Conservation (phyloP, 2,888 invertebrate species). For the Pheosia tremula region DNA sequence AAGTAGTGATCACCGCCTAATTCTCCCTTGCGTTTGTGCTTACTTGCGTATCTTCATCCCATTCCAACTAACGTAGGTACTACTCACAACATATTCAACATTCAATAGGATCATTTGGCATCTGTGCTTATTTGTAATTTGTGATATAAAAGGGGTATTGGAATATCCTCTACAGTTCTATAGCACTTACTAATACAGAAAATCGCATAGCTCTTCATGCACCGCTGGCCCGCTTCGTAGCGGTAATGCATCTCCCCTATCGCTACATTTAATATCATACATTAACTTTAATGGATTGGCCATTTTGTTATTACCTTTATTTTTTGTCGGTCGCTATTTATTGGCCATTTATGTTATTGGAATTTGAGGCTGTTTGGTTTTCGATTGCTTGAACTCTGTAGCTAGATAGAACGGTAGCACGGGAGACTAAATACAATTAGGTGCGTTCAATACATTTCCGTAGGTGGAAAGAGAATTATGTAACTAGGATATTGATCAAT, state of each 20-base stretch:
- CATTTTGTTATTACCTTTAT: constrained; percentile 63
- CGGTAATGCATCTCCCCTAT: constrained; percentile 60
- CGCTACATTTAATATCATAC: constrained; percentile 64
- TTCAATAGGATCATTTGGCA: constrained; percentile 2
- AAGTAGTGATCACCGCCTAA: background rate
- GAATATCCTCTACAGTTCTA: constrained; percentile 21
- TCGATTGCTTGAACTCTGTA: background rate
- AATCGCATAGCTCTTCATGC: constrained; percentile 64
- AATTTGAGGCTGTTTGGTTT: constrained; percentile 10
- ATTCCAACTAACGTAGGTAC: background rate
- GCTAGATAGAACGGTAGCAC: background rate
- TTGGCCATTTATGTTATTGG: constrained; percentile 34
- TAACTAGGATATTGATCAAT: too few relatives aligned
- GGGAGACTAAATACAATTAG: too few relatives aligned
- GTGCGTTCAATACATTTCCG: too few relatives aligned
- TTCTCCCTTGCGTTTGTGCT: background rate
- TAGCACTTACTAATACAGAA: constrained; percentile 57
- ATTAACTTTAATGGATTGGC: constrained; percentile 79
- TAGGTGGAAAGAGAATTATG: too few relatives aligned
- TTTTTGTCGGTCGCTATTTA: constrained; percentile 39
- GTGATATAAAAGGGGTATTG: constrained; percentile 20
- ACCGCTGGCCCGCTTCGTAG: constrained; percentile 55
- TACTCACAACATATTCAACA: background rate
- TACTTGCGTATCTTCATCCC: background rate
- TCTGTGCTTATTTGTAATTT: constrained; percentile 18